Evolutionary conservation across 2,113 vertebrate genomes (phyloP), one percentile per base, ranked within the genome.

Genomic region (Lasiurus borealis): DNA sequence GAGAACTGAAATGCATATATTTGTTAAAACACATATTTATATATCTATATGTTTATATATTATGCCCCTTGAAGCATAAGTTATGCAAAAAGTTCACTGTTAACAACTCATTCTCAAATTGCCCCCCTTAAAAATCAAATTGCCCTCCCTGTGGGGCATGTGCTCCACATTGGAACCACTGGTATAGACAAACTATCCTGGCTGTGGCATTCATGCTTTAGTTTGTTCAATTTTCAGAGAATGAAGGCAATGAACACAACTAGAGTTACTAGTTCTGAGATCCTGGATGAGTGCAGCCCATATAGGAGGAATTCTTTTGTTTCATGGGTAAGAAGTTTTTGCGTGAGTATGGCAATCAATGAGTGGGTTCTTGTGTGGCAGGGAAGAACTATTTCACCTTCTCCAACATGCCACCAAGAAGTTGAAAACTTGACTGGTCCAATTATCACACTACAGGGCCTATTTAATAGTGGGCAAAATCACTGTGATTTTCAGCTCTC

Each of bases 141-240:
- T 25, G 23, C 9, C 59, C 59, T 21, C 25, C 4, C 59, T 62
- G 25, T 23, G 10, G 23, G 59, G 4, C 25, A 62, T 62, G 23
- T 62, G 59, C 59, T 25, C 59, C 59, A 27, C 1, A 25, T 27
- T 62, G 59, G 59, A 62, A 62, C 59, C 59, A 62, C 59, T 62
- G 59, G 59, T 62, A 13, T 29, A 29, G 25, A n/a, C 18, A 91
- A 34, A 8, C 11, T 78, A 69, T 62, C 82, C 0, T n/a, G 54
- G 5, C 15, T 23, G 0, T 0, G 8, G 36, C 34, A 0, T 90
- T 94, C 16, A 8, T 23, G 29, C 0, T 76, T 92, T 64, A 8
- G 2, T 75, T 89, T 82, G 5, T 66, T 83, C 72, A 25, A 68
- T 21, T 83, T 92, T 64, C 66, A 91, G 69, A 44, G 48, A 68